phyloP scores from a whole-genome alignment of 1,140 invertebrate species.

The Drosophila equinoxialis region DNA sequence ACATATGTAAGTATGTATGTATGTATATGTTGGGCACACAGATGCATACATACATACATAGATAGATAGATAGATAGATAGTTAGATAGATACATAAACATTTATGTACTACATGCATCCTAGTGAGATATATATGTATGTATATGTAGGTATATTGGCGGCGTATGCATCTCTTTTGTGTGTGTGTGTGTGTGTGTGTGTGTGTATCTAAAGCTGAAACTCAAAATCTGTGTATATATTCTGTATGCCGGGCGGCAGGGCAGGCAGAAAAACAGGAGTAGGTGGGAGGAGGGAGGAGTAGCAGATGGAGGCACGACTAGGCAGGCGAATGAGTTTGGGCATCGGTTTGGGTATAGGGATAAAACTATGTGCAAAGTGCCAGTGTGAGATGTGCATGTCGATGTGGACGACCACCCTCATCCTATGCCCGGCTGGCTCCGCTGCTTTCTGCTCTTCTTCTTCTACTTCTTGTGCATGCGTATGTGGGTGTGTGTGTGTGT shows the following conservation, averaged over 20 bases:
- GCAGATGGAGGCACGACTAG: neutral
- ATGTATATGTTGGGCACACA: neutral
- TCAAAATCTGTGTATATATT: conserved; percentile 1
- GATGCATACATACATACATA: neutral
- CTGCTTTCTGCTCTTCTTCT: neutral
- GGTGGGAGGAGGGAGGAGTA: too few species aligned
- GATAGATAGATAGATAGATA: neutral
- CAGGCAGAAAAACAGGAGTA: neutral
- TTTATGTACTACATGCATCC: conserved; percentile 6
- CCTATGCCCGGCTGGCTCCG: neutral
- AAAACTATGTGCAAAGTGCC: conserved; percentile 67
- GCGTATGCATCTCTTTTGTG: neutral
- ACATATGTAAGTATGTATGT: neutral
- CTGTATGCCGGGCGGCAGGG: neutral
- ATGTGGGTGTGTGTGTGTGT: too few species aligned
- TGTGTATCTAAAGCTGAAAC: conserved; percentile 6
- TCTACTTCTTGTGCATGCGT: conserved; percentile 1
- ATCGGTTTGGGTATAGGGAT: conserved; percentile 9
- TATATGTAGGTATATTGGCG: neutral
- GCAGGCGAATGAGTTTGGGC: neutral
- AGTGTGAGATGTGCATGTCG: conserved; percentile 42
- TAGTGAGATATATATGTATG: conserved; percentile 10
- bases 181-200: neutral
- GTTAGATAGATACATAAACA: conserved; percentile 9
- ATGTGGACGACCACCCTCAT: conserved; percentile 18